Evolutionary conservation across 2,797 vertebrate genomes (phyloP), one percentile per base, ranked within the genome.

Genomic region (Pachyuromys duprasi): DNA sequence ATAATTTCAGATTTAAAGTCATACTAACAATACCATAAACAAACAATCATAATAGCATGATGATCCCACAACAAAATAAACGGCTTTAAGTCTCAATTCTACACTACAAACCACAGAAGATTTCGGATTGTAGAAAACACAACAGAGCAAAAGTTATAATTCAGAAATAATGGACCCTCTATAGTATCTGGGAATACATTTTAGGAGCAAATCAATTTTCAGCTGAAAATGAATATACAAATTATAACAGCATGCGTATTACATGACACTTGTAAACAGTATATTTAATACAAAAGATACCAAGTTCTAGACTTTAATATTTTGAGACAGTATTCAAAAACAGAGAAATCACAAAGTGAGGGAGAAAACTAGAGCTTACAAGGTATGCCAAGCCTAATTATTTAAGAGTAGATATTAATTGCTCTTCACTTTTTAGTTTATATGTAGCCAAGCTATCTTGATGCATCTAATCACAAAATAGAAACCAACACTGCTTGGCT

Each of bases 1-100:
- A 78, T 18, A 91, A 93, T 83, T 89, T 36, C 87, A 97, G 57
- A 94, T 82, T 86, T 90, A 78, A 92, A 91, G 45, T 86, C 81
- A 96, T 39, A 90, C 18, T 74, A 88, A 90, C 90, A 63, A 90
- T 53, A 79, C 31, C 57, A 83, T 24, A 57, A 96, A 95, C 80
- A 22, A 76, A 94, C 17, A 49, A 49, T 49, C 49, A 95, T 14
- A 93, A 4, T 87, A 65, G 8, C 24, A 91, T 5, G 13, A 31
- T 1, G 63, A 39, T 78, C 67, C 42, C 17, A 80, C 45, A 78
- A 67, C 80, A n/a, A 93, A 45, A 86, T 15, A 95, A 93, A 92
- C 15, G 75, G 60, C 93, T 93, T 95, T 91, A 74, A 57, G 24
- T 83, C 72, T 93, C 88, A 83, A 86, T 49, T n/a, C 82, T 53